Percentiles rank a stretch among this genome's conserved stretches.
Evolutionary conservation across 1,140 invertebrate genomes (phyloP).

Genomic region (Halesus radiatus): DNA sequence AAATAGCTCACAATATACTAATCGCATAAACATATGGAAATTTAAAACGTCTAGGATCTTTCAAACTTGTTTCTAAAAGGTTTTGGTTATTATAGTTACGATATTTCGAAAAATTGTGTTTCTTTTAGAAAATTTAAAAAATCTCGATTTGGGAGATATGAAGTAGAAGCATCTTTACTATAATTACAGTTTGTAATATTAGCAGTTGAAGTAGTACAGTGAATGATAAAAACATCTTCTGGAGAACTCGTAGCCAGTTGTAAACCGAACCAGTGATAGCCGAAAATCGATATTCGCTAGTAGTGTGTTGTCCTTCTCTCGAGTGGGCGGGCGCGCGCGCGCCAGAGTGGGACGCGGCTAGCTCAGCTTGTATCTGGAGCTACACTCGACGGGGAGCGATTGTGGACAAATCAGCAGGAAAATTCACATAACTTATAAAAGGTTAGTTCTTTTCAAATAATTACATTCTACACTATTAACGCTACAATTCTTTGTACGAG

Average conservation of each 20-base stretch:
- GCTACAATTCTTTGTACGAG: no score
- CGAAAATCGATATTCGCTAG: constrained; percentile 43
- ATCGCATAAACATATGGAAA: not conserved
- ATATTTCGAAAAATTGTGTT: no score
- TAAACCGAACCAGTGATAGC: constrained; percentile 27
- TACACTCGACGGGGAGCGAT: constrained; percentile 17
- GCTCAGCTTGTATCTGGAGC: constrained; percentile 31
- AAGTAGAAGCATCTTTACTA: no score
- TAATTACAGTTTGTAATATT: no score
- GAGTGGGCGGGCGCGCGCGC: constrained; percentile 27
- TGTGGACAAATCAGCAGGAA: constrained; percentile 32
- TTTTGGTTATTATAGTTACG: no score
- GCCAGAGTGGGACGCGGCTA: constrained; percentile 34
- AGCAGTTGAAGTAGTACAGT: not conserved
- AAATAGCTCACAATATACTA: not conserved
- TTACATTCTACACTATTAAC: no score
- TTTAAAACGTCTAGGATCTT: no score
- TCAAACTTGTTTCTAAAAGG: no score
- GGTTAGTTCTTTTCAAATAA: not conserved
- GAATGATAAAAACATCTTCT: not conserved
- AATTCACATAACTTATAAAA: constrained; percentile 35
- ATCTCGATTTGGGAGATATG: no score
- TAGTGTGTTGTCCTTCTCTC: constrained; percentile 34
- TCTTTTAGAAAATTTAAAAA: no score
- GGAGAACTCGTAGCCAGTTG: constrained; percentile 27